These are phyloP conservation scores for Perdix hodgsoniae DNA, from an alignment of 2,797 vertebrate genomes.

Conservation along the genomic window DNA sequence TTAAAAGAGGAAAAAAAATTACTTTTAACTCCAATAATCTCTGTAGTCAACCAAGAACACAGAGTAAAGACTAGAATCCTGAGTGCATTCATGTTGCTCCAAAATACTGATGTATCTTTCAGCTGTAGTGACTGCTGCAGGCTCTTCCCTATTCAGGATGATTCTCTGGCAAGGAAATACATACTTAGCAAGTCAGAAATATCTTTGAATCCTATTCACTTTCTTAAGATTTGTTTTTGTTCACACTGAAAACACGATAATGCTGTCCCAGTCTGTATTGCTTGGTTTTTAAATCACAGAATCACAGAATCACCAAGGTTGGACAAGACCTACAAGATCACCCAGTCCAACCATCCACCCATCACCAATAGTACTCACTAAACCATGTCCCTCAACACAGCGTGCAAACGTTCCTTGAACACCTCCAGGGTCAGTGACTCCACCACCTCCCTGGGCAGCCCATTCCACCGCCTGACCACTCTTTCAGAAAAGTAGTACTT, in stretches of 20 bases:
- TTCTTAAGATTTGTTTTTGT: slow-evolving; percentile 19
- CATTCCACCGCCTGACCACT: no score
- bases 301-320: no score
- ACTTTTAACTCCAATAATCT: slow-evolving; percentile 10
- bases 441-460: no score
- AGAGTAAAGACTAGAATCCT: neutral
- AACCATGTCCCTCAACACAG: no score
- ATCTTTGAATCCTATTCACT: slow-evolving; percentile 19
- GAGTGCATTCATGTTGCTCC: neutral
- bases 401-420: no score
- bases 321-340: no score
- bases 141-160: neutral
- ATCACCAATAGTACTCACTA: no score
- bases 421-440: no score
- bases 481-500: no score
- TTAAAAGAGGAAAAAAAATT: neutral
- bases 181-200: slow-evolving; percentile 1
- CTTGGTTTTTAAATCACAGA: neutral
- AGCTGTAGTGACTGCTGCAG: neutral
- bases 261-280: neutral
- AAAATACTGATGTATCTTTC: neutral
- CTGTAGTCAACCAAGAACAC: neutral
- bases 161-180: slow-evolving; percentile 26
- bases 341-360: no score
- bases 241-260: neutral